Evolutionary conservation across 2,888 invertebrate genomes (phyloP), one percentile per base, ranked within the genome.

Genomic region (Ormia ochracea): DNA sequence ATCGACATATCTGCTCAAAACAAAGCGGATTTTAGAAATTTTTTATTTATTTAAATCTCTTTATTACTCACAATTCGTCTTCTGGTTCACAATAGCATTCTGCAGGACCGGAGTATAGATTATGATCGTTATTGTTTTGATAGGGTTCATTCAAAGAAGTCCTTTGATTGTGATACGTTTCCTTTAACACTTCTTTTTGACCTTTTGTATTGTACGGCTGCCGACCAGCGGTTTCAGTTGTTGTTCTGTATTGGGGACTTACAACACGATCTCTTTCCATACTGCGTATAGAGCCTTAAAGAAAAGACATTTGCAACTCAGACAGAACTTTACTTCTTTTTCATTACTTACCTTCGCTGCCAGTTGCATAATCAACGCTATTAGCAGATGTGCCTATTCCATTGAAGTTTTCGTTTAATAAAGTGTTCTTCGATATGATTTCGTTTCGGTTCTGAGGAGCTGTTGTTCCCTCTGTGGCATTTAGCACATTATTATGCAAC

Each of bases 1-100:
- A 86, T 93, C 93, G 74, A 91, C 89, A 82, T 82, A 81, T 19
- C 81, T 82, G 52, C 10, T n/a, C 4, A 21, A 28, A 21, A 14
- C 14, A 50, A 28, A 10, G 1, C n/a, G 12, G 21, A 21, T 45
- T 26, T 21, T 31, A 58, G 23, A 5, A 48, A 21, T 66, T 38
- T n/a, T 26, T 17, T 56, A 31, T 1, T 41, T 17, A 10, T 10
- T 26, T 50, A 26, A 26, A n/a, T n/a, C 5, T 3, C 12, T 17
- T 14, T 23, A 38, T 1, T 14, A 82, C 85, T 83, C 80, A 90
- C 90, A 84, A 88, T 75, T 90, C 89, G 72, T 84, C 85, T 83
- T 88, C 88, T 23, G 89, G 88, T 70, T 88, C 90, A 82, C 89
- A 90, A 83, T 88, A 89, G 82, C 90, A 90, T 68, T 90, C 89